Base-by-base conservation (phyloP, 2,888 invertebrate genomes). In the Adelphocoris suturalis region DNA sequence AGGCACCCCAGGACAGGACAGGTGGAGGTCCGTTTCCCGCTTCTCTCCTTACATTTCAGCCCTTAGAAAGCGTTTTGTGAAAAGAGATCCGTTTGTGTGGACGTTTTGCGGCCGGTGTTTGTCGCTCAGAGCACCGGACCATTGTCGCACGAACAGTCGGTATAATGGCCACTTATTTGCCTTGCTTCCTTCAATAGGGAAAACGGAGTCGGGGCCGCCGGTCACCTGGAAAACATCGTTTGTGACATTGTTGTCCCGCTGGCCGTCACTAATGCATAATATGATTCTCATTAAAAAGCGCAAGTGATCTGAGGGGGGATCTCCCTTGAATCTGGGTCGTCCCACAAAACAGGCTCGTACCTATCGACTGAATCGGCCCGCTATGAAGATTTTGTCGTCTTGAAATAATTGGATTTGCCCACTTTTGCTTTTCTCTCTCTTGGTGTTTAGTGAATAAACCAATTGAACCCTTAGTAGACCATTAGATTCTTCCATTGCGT, bases 191-290 rank as follows among this genome's bases (percentile, higher is more conserved):
- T n/a, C 47, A n/a, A 27, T 47, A 28, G 28, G 57, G 84, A 84
- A 84, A 61, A 68, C 76, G 76, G 52, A 78, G 14, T 23, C 80
- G 23, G 13, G 16, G 23, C 28, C 27, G 37, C 68, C 68, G 86
- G 88, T 88, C 88, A 78, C 88, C 88, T 88, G 88, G 88, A 88
- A 88, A 76, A 88, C 78, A 88, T 80, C 76, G 52, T 78, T 75
- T 75, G 86, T 55, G 61, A 85, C 75, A 75, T 86, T 86, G 86
- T 86, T 86, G 86, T 86, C 86, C 86, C 86, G 75, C 75, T 86
- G 86, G 86, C 86, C 86, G 86, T 86, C 86, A 86, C 86, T 86
- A 86, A 86, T 86, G 86, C 86, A 86, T 86, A 86, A 86, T 86
- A 47, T 75, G 28, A 61, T 37, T 23, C 19, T 47, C 47, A 86